These are phyloP conservation scores for Agelas oroides DNA, from an alignment of 37 sponge, comb jelly and placozoan genomes.

Conservation along the genomic window DNA sequence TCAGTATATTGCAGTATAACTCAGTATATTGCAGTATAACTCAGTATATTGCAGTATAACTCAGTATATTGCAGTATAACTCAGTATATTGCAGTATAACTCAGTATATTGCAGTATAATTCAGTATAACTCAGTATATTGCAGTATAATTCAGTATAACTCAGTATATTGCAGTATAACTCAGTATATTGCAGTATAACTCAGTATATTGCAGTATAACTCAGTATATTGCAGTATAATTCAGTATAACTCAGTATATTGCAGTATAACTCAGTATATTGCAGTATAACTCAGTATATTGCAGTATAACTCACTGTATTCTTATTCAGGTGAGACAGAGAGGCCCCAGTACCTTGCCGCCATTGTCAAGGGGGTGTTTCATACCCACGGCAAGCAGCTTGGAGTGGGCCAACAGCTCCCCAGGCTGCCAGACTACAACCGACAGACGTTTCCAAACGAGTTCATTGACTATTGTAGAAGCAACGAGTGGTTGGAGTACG, in stretches of 20 bases:
- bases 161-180: neutral
- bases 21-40: neutral
- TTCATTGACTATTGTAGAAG: slow-evolving; percentile 51
- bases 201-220: neutral
- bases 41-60: neutral
- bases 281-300: neutral
- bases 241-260: neutral
- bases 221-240: neutral
- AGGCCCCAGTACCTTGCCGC: slow-evolving; percentile 50
- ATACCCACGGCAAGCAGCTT: slow-evolving; percentile 3
- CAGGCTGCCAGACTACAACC: slow-evolving; percentile 34
- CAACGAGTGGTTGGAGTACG: slow-evolving; percentile 68
- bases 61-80: neutral
- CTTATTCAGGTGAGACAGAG: slow-evolving; percentile 41
- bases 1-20: neutral
- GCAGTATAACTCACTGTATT: neutral
- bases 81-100: neutral
- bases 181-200: neutral
- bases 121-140: neutral
- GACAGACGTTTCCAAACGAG: slow-evolving; percentile 61
- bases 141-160: neutral
- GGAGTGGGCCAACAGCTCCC: slow-evolving; percentile 20
- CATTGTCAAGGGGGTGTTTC: slow-evolving; percentile 37
- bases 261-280: neutral
- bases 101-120: neutral